Percentiles rank a stretch among this genome's conserved stretches.
These are phyloP conservation scores for Icerya purchasi DNA, from an alignment of 2,888 invertebrate species.

Conservation along the genomic window DNA sequence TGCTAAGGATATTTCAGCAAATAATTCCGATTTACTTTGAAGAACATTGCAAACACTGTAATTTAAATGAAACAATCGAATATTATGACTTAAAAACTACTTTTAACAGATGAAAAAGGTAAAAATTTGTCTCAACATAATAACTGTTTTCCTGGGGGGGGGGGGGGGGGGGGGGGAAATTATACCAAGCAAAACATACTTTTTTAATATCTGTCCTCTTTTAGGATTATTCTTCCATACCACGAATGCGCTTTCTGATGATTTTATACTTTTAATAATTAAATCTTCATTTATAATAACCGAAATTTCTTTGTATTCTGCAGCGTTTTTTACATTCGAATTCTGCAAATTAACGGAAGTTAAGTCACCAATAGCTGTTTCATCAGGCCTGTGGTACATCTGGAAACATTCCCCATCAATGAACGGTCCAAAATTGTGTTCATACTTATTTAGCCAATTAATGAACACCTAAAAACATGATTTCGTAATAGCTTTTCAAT, in stretches of 20 bases:
- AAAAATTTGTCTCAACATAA: too few relatives aligned
- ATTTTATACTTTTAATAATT: neutral
- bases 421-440: neutral
- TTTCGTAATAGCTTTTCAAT: too few relatives aligned
- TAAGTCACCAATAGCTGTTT: neutral
- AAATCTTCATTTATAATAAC: neutral
- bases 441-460: neutral
- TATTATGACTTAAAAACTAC: too few relatives aligned
- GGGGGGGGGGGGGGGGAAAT: too few relatives aligned
- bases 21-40: neutral
- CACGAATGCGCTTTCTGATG: neutral
- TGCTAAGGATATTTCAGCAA: neutral
- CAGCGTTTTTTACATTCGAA: neutral
- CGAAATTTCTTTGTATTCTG: neutral
- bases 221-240: neutral
- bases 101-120: too few relatives aligned
- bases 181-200: conserved; percentile 1
- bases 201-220: neutral
- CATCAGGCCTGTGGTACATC: neutral
- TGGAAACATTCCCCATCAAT: neutral
- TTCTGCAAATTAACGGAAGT: neutral
- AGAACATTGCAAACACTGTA: neutral
- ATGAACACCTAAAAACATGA: neutral
- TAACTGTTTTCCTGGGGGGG: too few relatives aligned
- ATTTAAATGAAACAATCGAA: too few relatives aligned